Evolutionary conservation across 2,888 invertebrate genomes (phyloP).

Genomic region (Branchipolynoe longqiensis): DNA sequence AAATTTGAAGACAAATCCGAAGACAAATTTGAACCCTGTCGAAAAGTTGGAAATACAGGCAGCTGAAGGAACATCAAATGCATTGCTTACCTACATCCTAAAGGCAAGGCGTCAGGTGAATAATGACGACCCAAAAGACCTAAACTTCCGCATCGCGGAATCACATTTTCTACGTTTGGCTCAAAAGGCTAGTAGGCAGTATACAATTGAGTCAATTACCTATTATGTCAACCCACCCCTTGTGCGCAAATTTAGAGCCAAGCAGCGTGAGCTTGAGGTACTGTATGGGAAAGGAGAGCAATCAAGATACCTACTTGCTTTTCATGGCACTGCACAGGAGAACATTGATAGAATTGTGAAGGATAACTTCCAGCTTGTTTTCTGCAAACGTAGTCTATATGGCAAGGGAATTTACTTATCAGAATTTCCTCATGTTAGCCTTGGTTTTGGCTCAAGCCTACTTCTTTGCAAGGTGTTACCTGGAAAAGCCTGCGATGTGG

Average conservation of each 20-base stretch:
- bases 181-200: background rate
- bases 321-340: slow-evolving; percentile 62
- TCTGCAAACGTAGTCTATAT: background rate
- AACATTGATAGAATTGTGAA: slow-evolving; percentile 55
- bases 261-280: slow-evolving; percentile 37
- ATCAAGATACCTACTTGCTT: slow-evolving; percentile 57
- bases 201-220: slow-evolving; percentile 52
- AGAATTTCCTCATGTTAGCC: slow-evolving; percentile 54
- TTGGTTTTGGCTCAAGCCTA: slow-evolving; percentile 27
- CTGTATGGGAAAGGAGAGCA: slow-evolving; percentile 42
- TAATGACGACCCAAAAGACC: slow-evolving; percentile 36
- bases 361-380: background rate
- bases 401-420: slow-evolving; percentile 57
- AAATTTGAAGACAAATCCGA: too few species aligned
- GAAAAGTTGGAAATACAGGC: slow-evolving; percentile 1
- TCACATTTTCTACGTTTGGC: slow-evolving; percentile 61
- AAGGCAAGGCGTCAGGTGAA: slow-evolving; percentile 8
- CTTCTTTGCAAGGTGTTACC: slow-evolving; percentile 53
- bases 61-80: background rate
- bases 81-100: background rate
- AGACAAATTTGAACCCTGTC: too few species aligned
- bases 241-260: slow-evolving; percentile 45
- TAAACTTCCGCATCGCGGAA: slow-evolving; percentile 62
- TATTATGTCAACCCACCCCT: slow-evolving; percentile 63
- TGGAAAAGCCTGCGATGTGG: slow-evolving; percentile 15